Evolutionary conservation across 2,113 vertebrate genomes (phyloP), one percentile per base, ranked within the genome.

Genomic region (Glaucidium brasilianum): DNA sequence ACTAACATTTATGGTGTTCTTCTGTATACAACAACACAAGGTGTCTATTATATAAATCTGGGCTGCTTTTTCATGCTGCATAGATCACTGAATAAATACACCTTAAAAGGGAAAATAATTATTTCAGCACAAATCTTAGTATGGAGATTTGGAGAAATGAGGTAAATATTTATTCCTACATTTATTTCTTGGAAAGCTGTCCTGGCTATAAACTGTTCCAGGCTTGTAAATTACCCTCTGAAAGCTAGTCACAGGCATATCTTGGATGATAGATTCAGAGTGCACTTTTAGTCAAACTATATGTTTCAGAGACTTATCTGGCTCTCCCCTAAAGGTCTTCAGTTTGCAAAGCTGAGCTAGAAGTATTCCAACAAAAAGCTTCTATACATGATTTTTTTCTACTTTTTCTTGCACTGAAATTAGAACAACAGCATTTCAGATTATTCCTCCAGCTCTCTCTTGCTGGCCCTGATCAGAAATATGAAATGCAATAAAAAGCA

Each of bases 121-220:
- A 89, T 93, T 96, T 90, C 90, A 87, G 69, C 39, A 71, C 63
- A 62, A 88, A 15, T 45, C 39, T 87, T 62, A 59, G 4, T 39
- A 45, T 19, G 35, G 56, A 86, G 47, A 69, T 81, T 82, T 93
- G 82, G 56, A 92, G 64, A 32, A 84, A 77, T 25, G 50, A 89
- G 55, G 62, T 79, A 95, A 95, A 94, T 85, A 85, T 84, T 92
- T 94, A 91, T 92, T 81, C 53, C 45, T 77, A 49, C 29, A 80
- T 80, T 96, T 95, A 81, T 93, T 94, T 97, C 86, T 94, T 91
- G 88, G 88, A 97, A 95, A 96, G 43, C 20, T 86, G 17, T 88
- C 47, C 27, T 82, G 52, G 49, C 37, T 81, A 62, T 73, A 94
- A 96, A 91, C 59, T 52, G 59, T 80, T 95, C 64, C 90, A 91